A percentile compares a stretch with the other conserved stretches of the same genome.
phyloP scores from a whole-genome alignment of 2,888 invertebrate genomes.

The Schrankia costaestrigalis region DNA sequence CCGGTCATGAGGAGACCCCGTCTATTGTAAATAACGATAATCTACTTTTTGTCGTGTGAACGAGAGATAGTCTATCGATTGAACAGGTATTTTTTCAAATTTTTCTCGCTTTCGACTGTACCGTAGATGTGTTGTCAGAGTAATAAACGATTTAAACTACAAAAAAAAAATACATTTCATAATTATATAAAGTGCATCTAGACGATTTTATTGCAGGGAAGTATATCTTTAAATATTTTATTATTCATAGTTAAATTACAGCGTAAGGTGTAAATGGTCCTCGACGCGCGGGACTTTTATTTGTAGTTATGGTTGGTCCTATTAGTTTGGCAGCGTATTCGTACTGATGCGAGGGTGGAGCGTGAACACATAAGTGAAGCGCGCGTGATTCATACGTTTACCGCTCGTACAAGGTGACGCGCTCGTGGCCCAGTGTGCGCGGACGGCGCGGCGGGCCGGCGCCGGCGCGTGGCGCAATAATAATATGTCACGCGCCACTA shows the following conservation, averaged over 20 bases:
- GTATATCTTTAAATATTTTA: slow-evolving; percentile 76
- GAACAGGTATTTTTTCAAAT: slow-evolving; percentile 80
- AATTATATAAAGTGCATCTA: slow-evolving; percentile 74
- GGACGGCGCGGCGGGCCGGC: slow-evolving; percentile 19
- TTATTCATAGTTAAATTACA: slow-evolving; percentile 76
- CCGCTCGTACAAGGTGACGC: background rate
- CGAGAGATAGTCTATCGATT: slow-evolving; percentile 77
- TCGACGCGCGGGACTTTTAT: slow-evolving; percentile 58
- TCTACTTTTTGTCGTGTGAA: slow-evolving; percentile 79
- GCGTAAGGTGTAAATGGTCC: slow-evolving; percentile 68
- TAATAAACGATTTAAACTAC: slow-evolving; percentile 74
- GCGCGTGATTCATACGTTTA: slow-evolving; percentile 20
- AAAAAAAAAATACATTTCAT: slow-evolving; percentile 75
- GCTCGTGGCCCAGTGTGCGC: slow-evolving; percentile 2
- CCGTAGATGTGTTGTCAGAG: slow-evolving; percentile 79
- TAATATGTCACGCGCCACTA: too few species aligned
- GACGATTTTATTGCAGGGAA: slow-evolving; percentile 76
- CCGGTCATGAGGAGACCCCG: slow-evolving; percentile 45
- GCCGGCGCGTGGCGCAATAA: too few species aligned
- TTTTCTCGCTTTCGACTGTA: slow-evolving; percentile 80
- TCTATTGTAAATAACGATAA: slow-evolving; percentile 79
- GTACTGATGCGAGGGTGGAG: slow-evolving; percentile 35
- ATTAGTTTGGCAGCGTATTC: slow-evolving; percentile 37
- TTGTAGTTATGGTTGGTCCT: slow-evolving; percentile 52
- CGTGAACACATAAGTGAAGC: too few species aligned